Evolutionary conservation across 2,797 vertebrate genomes (phyloP).

Genomic region (Nyctibius grandis): DNA sequence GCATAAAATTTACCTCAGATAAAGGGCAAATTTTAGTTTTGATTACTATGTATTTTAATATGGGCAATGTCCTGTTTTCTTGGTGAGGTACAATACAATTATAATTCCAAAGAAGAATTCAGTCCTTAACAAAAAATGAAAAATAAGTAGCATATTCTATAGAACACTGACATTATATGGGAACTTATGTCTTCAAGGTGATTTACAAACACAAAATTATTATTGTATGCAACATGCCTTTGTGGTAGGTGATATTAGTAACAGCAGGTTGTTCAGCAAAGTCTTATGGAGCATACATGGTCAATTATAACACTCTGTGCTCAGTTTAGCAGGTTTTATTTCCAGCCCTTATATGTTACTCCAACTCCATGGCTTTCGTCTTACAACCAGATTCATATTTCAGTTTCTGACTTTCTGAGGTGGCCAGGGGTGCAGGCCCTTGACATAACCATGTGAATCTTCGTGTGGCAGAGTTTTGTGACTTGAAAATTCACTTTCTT

Average conservation of each 20-base stretch:
- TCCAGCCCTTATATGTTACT: neutral
- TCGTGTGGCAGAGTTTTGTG: neutral
- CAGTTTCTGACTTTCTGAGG: neutral
- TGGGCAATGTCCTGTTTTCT: neutral
- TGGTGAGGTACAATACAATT: neutral
- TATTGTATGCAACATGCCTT: neutral
- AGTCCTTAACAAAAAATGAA: neutral
- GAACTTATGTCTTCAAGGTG: neutral
- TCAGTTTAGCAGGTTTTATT: neutral
- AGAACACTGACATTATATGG: neutral
- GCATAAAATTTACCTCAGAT: constrained; percentile 1
- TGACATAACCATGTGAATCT: neutral
- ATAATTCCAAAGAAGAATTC: neutral
- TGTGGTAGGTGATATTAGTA: neutral
- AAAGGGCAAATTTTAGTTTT: neutral
- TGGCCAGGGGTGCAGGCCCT: neutral
- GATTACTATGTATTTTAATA: neutral
- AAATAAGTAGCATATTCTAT: neutral
- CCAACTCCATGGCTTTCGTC: neutral
- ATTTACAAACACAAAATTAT: neutral
- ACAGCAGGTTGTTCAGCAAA: neutral
- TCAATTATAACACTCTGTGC: neutral
- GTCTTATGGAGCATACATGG: neutral
- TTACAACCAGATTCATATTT: neutral
- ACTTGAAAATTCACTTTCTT: neutral